A percentile compares a stretch with the other conserved stretches of the same genome.
Evolutionary conservation across 2,113 vertebrate species (phyloP).

Genomic region (Alectura lathami): DNA sequence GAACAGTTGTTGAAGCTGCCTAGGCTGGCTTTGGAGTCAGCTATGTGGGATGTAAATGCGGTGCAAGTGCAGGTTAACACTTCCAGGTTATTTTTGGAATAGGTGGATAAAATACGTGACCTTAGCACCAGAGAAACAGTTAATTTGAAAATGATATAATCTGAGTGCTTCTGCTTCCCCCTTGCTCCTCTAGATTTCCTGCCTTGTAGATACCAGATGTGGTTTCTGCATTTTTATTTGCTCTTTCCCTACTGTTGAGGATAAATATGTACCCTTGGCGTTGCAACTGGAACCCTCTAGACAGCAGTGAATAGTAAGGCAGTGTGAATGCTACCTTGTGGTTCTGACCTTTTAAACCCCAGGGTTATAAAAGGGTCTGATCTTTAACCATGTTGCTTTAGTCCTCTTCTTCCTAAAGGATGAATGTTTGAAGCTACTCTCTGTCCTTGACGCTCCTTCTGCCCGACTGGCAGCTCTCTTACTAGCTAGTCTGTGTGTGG

Average conservation of each 20-base stretch:
- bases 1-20: neutral
- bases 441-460: neutral
- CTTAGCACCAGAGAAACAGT: neutral
- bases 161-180: constrained; percentile 14
- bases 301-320: neutral
- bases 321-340: neutral
- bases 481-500: neutral
- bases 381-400: neutral
- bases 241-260: neutral
- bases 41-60: neutral
- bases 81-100: neutral
- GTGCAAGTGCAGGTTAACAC: neutral
- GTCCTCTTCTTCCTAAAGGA: neutral
- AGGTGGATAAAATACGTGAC: neutral
- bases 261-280: neutral
- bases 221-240: neutral
- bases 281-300: constrained; percentile 65
- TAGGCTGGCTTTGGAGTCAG: neutral
- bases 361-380: neutral
- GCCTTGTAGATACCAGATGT: neutral
- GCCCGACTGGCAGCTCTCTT: neutral
- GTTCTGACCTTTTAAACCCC: neutral
- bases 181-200: neutral
- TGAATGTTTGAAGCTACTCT: neutral
- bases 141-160: neutral